A percentile compares a stretch with the other conserved stretches of the same genome.
Evolutionary conservation across 1,140 invertebrate species (phyloP).

Genomic region (Acromyrmex echinatior): DNA sequence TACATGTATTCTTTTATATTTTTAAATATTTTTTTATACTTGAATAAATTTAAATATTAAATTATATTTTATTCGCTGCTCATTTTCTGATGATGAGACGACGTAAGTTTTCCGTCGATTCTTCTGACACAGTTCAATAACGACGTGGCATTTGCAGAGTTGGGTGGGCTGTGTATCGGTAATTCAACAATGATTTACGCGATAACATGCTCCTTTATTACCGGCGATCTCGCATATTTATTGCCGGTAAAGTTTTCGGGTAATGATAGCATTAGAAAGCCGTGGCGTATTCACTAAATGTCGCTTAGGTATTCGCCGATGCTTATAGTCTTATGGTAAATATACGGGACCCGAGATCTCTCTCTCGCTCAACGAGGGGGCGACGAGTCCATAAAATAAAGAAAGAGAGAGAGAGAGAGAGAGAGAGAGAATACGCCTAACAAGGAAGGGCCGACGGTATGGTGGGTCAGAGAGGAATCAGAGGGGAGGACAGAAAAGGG

Average conservation of each 20-base stretch:
- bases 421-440: neutral
- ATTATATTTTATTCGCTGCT: neutral
- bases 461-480: constrained; percentile 20
- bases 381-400: constrained; percentile 77
- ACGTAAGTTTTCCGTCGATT: neutral
- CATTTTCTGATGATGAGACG: neutral
- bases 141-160: neutral
- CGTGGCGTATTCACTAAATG: constrained; percentile 44
- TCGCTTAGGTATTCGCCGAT: constrained; percentile 71
- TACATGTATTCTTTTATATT: neutral
- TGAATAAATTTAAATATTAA: neutral
- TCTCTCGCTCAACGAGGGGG: neutral
- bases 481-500: constrained; percentile 38
- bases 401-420: neutral
- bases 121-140: neutral
- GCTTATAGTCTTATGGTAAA: constrained; percentile 71
- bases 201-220: constrained; percentile 56
- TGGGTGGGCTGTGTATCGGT: neutral
- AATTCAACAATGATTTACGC: constrained; percentile 61
- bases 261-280: constrained; percentile 60
- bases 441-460: constrained; percentile 3
- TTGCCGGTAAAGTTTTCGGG: constrained; percentile 56
- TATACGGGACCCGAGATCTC: constrained; percentile 50
- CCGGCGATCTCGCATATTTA: constrained; percentile 37
- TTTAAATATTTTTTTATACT: neutral